phyloP scores from a whole-genome alignment of 2,797 vertebrate species.

The Thunnus albacares region DNA sequence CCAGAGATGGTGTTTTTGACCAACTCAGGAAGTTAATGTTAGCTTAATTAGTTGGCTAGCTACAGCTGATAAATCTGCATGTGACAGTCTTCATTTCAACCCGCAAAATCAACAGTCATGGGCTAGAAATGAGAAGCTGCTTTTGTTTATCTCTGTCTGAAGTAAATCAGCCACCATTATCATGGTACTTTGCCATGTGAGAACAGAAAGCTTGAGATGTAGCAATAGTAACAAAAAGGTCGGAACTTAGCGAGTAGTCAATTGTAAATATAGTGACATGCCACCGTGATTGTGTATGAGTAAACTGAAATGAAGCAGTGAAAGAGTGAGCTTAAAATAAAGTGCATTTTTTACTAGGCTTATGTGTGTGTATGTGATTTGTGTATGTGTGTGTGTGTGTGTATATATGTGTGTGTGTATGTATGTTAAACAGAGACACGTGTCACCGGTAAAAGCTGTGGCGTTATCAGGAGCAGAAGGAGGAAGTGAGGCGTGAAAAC shows the following conservation, averaged over 20 bases:
- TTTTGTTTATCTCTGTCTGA: no score
- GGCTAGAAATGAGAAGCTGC: no score
- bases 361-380: slow-evolving; percentile 32
- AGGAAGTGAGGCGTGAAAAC: slow-evolving; percentile 82
- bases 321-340: slow-evolving; percentile 5
- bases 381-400: not conserved
- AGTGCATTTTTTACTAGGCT: slow-evolving; percentile 13
- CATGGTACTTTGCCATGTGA: not conserved
- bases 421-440: slow-evolving; percentile 66
- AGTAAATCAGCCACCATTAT: not conserved
- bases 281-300: not conserved
- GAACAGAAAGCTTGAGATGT: not conserved
- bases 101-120: no score
- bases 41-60: no score
- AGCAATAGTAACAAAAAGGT: no score
- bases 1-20: no score
- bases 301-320: slow-evolving; percentile 2
- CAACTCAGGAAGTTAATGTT: no score
- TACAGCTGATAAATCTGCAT: no score
- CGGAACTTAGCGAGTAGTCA: no score
- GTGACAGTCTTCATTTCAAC: no score
- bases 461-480: slow-evolving; percentile 71
- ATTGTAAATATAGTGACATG: not conserved
- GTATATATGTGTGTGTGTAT: slow-evolving; percentile 12
- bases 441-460: slow-evolving; percentile 69